Percentiles rank a stretch among this genome's conserved stretches.
Evolutionary conservation across 2,888 invertebrate species (phyloP).

Genomic region (Diaprepes abbreviatus): DNA sequence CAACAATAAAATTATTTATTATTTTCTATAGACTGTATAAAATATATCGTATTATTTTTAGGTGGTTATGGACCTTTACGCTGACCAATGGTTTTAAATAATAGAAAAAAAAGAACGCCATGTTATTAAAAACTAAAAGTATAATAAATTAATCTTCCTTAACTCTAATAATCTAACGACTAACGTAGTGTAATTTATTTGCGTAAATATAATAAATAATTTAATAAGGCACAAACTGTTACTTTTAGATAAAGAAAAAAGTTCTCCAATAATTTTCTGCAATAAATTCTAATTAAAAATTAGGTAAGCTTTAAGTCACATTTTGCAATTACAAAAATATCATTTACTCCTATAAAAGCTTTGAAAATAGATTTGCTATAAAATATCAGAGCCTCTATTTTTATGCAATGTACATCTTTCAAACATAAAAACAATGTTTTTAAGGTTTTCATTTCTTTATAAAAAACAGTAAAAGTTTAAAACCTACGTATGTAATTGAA

Average conservation of each 20-base stretch:
- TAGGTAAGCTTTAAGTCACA: background rate
- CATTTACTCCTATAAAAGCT: background rate
- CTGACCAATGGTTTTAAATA: too few species aligned
- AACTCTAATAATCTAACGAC: background rate
- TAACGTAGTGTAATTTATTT: constrained; percentile 15
- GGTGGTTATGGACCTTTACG: too few species aligned
- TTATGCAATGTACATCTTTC: too few species aligned
- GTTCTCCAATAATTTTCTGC: background rate
- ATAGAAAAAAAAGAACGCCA: background rate
- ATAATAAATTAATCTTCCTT: constrained; percentile 23
- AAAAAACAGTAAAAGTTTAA: too few species aligned
- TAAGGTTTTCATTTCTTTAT: too few species aligned
- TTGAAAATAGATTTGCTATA: background rate
- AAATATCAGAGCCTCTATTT: background rate
- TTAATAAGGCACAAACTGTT: constrained; percentile 21
- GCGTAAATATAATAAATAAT: constrained; percentile 6
- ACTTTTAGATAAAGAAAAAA: background rate
- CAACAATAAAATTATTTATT: too few species aligned
- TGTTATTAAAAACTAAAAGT: background rate
- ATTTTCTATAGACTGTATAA: too few species aligned
- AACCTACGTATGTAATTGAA: too few species aligned
- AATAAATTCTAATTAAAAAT: background rate
- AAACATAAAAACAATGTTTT: too few species aligned
- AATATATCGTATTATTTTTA: too few species aligned
- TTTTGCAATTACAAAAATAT: background rate